These are phyloP conservation scores for Brachionus rubens DNA, from an alignment of 1,140 invertebrate species.

Conservation along the genomic window DNA sequence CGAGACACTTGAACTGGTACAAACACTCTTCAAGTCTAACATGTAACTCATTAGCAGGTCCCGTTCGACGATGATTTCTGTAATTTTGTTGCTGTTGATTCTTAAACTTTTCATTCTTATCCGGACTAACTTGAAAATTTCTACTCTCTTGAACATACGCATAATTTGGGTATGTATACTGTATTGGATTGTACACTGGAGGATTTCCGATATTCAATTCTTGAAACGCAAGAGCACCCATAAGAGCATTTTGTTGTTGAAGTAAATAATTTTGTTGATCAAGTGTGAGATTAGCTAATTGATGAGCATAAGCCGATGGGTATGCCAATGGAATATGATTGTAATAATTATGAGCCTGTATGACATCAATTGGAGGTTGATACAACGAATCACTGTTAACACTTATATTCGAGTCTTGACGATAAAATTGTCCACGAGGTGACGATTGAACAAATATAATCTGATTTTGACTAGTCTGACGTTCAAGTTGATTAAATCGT, in stretches of 20 bases:
- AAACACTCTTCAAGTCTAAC: conserved; percentile 74
- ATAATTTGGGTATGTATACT: not conserved
- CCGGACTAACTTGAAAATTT: not conserved
- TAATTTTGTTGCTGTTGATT: not conserved
- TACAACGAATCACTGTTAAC: not conserved
- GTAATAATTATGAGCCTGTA: not conserved
- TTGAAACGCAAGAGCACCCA: not conserved
- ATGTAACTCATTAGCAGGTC: conserved; percentile 69
- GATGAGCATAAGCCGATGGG: not conserved
- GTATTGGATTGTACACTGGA: not conserved
- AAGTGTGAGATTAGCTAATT: not conserved
- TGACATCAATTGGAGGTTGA: not conserved
- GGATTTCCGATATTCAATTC: not conserved
- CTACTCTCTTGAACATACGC: too few species aligned
- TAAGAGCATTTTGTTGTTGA: conserved; percentile 10
- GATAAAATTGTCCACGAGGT: not conserved
- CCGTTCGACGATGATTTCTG: conserved; percentile 56
- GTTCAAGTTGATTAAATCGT: not conserved
- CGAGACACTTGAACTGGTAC: conserved; percentile 76
- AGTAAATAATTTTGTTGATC: conserved; percentile 4
- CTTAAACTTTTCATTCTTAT: not conserved
- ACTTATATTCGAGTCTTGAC: not conserved
- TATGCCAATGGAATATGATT: not conserved
- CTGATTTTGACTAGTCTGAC: not conserved
- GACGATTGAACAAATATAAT: not conserved